A percentile compares a stretch with the other conserved stretches of the same genome.
These are phyloP conservation scores for Anomalospiza imberbis DNA, from an alignment of 2,797 vertebrate genomes.

Conservation along the genomic window DNA sequence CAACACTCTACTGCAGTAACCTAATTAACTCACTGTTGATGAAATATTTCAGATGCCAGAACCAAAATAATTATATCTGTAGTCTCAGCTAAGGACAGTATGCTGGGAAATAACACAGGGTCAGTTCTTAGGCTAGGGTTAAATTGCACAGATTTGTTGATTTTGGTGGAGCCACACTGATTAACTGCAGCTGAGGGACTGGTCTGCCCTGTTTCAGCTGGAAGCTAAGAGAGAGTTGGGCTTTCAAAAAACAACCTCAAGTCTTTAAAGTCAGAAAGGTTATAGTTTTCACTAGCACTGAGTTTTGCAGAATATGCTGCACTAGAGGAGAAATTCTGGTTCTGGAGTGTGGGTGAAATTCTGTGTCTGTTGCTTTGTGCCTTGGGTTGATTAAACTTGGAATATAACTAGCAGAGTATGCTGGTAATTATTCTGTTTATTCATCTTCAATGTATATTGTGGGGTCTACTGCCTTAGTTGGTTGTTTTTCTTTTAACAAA, in stretches of 20 bases:
- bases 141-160: slow-evolving; percentile 25
- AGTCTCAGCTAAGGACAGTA: background rate
- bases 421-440: background rate
- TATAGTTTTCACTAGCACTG: background rate
- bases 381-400: background rate
- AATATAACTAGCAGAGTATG: background rate
- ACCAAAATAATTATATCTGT: slow-evolving; percentile 30
- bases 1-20: background rate
- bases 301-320: background rate
- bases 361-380: background rate
- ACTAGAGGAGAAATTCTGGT: background rate
- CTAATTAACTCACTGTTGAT: slow-evolving; percentile 36
- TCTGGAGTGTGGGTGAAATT: background rate
- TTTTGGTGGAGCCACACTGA: background rate
- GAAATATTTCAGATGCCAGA: slow-evolving; percentile 13
- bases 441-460: background rate
- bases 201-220: background rate
- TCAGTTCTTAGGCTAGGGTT: background rate
- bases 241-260: background rate
- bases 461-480: background rate
- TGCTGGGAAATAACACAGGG: background rate
- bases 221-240: background rate
- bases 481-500: background rate
- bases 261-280: background rate
- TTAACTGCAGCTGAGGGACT: slow-evolving; percentile 23